Base-by-base conservation (phyloP, 2,113 vertebrate species). In the Pyxicephalus adspersus region DNA sequence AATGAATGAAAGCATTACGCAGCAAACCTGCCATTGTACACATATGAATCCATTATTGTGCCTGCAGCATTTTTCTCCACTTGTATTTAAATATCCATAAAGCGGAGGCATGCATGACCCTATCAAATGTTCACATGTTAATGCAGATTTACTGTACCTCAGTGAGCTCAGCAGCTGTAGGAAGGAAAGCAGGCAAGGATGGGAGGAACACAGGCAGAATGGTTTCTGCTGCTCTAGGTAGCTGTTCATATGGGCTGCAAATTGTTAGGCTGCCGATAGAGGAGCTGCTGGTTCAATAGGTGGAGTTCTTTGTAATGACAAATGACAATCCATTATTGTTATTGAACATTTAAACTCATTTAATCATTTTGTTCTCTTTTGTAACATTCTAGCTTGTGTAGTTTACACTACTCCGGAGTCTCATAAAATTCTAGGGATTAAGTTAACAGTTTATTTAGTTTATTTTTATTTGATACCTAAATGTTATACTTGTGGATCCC, bases 1-100 rank as follows among this genome's bases (percentile, higher is more conserved):
- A 57, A 81, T 65, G 58, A 73, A 73, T 81, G 68, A 71, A 70
- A 80, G 66, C 25, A 70, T 61, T 76, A 61, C 55, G 52, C 81
- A 76, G 74, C 64, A 68, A 23, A 34, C 29, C 55, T 83, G 54
- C 74, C 74, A 78, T 26, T 61, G 19, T 79, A 29, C 64, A 68
- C 45, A 31, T 7, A 68, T 58, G 31, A 26, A 22, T 60, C 29
- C 65, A 51, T 70, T 77, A 81, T 38, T 54, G 68, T 26, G 25
- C 22, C 28, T 20, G 16, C 55, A 22, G 13, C 55, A 34, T 52
- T 38, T 38, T 38, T 64, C 19, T 20, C 23, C 11, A 19, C 11
- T 16, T 77, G 15, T 3, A 45, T 19, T 70, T 38, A 29, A 67
- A 52, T 23, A 29, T 22, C 52, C 17, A 6, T 3, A 57, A 26